Evolutionary conservation across 2,113 vertebrate genomes (phyloP).

Genomic region (Platycercus adscitus): DNA sequence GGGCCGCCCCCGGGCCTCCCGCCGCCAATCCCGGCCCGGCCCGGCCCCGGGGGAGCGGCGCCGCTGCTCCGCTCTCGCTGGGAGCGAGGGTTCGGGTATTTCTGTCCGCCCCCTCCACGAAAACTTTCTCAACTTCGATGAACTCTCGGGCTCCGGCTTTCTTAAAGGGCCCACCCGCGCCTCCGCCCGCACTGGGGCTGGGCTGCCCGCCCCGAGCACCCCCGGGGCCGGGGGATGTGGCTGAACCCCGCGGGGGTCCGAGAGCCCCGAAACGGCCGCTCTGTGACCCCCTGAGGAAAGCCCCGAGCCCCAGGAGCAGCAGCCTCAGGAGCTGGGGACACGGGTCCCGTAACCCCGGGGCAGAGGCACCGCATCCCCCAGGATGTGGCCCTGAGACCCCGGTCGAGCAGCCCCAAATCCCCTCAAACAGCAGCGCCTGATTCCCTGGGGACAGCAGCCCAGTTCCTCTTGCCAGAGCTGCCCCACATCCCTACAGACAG

Average conservation of each 20-base stretch:
- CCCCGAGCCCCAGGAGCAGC: neutral
- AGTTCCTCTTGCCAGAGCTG: neutral
- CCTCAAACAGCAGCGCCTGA: too few relatives aligned
- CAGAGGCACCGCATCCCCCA: neutral
- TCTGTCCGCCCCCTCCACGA: neutral
- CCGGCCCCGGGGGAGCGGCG: neutral
- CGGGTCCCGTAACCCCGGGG: rapidly evolving
- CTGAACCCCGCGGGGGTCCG: neutral
- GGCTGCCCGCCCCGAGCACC: neutral
- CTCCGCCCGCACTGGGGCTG: neutral
- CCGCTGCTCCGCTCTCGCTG: neutral
- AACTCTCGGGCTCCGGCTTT: constrained; percentile 68
- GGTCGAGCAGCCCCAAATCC: neutral
- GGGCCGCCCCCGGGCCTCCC: constrained; percentile 50
- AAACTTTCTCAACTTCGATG: constrained; percentile 75
- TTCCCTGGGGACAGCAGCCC: neutral
- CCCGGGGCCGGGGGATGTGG: rapidly evolving
- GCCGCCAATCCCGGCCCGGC: constrained; percentile 67
- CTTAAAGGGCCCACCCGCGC: constrained; percentile 68
- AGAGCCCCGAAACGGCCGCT: neutral
- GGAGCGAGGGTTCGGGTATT: neutral
- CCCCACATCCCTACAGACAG: neutral
- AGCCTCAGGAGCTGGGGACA: neutral
- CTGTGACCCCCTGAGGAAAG: neutral
- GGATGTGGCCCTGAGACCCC: neutral